A percentile compares a stretch with the other conserved stretches of the same genome.
phyloP scores from a whole-genome alignment of 1,140 invertebrate species.

The Grapholita molesta region DNA sequence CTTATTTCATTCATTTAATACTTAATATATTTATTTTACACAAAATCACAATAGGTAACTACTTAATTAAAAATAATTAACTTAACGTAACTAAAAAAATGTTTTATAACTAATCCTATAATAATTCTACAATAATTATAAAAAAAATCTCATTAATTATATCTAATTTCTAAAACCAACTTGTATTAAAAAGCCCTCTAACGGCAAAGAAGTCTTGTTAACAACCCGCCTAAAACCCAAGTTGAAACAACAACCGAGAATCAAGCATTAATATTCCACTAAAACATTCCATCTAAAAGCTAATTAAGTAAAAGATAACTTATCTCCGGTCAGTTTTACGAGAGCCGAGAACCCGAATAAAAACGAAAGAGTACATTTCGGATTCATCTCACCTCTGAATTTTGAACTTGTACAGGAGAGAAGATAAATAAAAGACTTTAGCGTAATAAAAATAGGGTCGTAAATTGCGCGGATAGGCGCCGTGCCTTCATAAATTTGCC shows the following conservation, averaged over 20 bases:
- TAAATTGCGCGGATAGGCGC: slow-evolving; percentile 1
- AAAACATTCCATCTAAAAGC: background rate
- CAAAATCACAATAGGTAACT: no score
- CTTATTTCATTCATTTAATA: no score
- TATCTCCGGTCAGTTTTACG: background rate
- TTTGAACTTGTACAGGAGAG: background rate
- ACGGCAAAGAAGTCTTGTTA: background rate
- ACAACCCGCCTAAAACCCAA: background rate
- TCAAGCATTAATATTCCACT: background rate
- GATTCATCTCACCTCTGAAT: slow-evolving; percentile 15
- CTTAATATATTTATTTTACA: no score
- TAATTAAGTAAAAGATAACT: slow-evolving; percentile 5
- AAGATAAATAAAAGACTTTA: background rate
- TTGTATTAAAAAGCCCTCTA: background rate
- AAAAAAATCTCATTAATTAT: no score
- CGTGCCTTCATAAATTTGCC: slow-evolving; percentile 3
- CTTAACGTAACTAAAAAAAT: no score
- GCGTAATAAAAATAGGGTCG: background rate
- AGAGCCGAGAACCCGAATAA: background rate
- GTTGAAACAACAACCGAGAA: background rate
- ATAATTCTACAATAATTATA: no score
- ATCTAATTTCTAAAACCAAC: no score
- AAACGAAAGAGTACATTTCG: background rate
- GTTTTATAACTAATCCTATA: no score
- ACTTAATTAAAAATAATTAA: no score